Evolutionary conservation across 2,797 vertebrate genomes (phyloP), one percentile per base, ranked within the genome.

Genomic region (Anguilla anguilla): DNA sequence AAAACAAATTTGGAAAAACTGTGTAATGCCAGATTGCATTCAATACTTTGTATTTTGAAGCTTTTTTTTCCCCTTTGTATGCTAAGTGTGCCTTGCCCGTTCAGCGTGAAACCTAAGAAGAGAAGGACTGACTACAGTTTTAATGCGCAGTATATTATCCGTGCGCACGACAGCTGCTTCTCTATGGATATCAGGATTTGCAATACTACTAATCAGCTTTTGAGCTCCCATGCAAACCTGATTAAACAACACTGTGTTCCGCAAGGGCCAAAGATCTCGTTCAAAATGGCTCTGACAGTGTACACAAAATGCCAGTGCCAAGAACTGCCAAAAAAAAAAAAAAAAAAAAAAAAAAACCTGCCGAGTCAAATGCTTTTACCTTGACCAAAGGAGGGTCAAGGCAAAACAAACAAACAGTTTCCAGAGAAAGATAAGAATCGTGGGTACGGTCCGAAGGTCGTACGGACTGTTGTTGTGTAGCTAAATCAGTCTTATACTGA

Each of bases 121-220:
- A 9, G 83, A 84, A n/a, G 13, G 55, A 55, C 10, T 84, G 11
- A 61, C 51, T 9, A 7, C 25, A 39, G 28, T 13, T 61, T 35
- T 84, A 43, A n/a, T 84, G 51, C 19, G 7, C 74, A 25, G 74
- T 43, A 31, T 22, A n/a, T 84, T 35, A 59, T 10, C 28, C 83
- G 22, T 43, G 57, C 3, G 39, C 9, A 85, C 22, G 22, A 85
- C 57, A 85, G 57, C 59, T 85, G 59, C 17, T n/a, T 22, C 57
- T 85, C n/a, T 43, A 51, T 22, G 39, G 39, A 85, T 35, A 35
- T 43, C 57, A 61, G 55, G 53, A 61, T 85, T 69, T 49, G 46
- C 22, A 82, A 82, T 82, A 61, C 17, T 43, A 69, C 59, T 67
- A 85, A 64, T 67, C 57, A 69, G 59, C 84, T 85, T 85, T 69